These are phyloP conservation scores for Synanthedon andrenaeformis DNA, from an alignment of 2,888 invertebrate species.

Conservation along the genomic window DNA sequence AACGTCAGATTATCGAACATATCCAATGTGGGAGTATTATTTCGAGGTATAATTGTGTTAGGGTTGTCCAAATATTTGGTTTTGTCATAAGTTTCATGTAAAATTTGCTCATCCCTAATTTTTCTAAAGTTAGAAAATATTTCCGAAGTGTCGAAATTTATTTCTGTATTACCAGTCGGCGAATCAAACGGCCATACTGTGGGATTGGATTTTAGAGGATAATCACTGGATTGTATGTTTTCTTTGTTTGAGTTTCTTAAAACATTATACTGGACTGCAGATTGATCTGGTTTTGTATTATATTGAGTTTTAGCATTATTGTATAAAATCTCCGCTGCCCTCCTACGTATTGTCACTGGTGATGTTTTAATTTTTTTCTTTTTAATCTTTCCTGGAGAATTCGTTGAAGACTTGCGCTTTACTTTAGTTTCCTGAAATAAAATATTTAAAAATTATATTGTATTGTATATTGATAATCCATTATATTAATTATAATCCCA, in stretches of 20 bases:
- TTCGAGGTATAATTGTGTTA: constrained; percentile 30
- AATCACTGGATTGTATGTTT: constrained; percentile 30
- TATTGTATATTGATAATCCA: too few species aligned
- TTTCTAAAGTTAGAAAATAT: constrained; percentile 46
- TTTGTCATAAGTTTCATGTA: constrained; percentile 50
- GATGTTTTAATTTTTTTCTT: constrained; percentile 48
- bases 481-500: too few species aligned
- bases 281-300: constrained; percentile 28
- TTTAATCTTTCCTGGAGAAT: constrained; percentile 53
- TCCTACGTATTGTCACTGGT: constrained; percentile 46
- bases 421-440: neutral
- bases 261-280: constrained; percentile 20
- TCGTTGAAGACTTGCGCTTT: constrained; percentile 29
- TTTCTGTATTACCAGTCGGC: constrained; percentile 26
- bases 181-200: constrained; percentile 52
- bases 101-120: constrained; percentile 18
- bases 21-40: constrained; percentile 31
- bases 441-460: neutral
- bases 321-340: constrained; percentile 39
- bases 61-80: constrained; percentile 15
- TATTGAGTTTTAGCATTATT: constrained; percentile 39
- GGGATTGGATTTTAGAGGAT: constrained; percentile 22
- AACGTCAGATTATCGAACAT: constrained; percentile 56
- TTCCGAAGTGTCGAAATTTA: constrained; percentile 52
- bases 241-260: constrained; percentile 34